phyloP scores from a whole-genome alignment of 2,888 invertebrate species.

The Tinea semifulvella region DNA sequence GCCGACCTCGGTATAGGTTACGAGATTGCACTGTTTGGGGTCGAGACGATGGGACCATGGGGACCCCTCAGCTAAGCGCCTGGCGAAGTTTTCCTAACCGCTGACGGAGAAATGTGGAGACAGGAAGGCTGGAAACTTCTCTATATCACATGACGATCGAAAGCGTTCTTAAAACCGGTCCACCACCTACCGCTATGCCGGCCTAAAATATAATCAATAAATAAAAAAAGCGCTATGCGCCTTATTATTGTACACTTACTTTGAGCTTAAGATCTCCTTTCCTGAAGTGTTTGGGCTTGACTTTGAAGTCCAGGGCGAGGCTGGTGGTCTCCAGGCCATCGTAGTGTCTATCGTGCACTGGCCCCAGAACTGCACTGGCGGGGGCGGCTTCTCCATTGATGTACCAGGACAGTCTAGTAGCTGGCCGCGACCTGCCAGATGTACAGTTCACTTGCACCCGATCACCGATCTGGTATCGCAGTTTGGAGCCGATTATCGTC shows the following conservation, averaged over 20 bases:
- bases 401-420: constrained; percentile 85
- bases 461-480: constrained; percentile 85
- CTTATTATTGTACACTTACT: constrained; percentile 46
- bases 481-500: constrained; percentile 80
- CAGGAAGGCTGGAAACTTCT: too few species aligned
- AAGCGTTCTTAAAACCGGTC: too few species aligned
- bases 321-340: constrained; percentile 80
- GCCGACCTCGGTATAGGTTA: too few species aligned
- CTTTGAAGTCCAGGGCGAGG: constrained; percentile 81
- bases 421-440: constrained; percentile 83
- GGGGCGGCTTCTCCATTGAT: constrained; percentile 84
- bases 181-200: too few species aligned
- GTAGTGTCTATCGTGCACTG: constrained; percentile 56
- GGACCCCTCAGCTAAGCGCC: too few species aligned
- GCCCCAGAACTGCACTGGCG: constrained; percentile 52
- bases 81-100: too few species aligned
- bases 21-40: too few species aligned
- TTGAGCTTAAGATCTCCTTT: constrained; percentile 88
- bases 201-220: too few species aligned
- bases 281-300: constrained; percentile 82
- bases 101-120: too few species aligned
- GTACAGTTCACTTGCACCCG: constrained; percentile 86
- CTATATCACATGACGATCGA: too few species aligned
- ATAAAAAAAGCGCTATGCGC: too few species aligned
- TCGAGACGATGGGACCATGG: too few species aligned